Base-by-base conservation (phyloP, 2,888 invertebrate species). In the Masnerella sp. region DNA sequence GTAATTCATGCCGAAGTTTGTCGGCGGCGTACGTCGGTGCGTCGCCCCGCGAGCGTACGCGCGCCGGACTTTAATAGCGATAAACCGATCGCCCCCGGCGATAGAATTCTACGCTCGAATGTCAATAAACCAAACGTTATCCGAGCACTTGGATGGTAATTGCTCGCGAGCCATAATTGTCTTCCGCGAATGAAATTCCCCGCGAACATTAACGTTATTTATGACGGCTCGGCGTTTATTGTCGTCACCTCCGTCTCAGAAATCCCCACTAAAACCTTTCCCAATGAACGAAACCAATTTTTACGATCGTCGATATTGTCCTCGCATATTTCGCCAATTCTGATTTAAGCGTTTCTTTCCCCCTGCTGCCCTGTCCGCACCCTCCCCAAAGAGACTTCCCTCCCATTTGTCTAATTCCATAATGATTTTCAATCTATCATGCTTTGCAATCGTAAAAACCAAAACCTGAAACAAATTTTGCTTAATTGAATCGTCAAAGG, bases 1-100 rank as follows among this genome's bases (percentile, higher is more conserved):
- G 84, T 84, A 85, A 85, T 85, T 85, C 85, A 84, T 84, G 83
- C 81, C 82, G 79, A 85, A 85, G 85, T 85, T 84, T 84, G 84
- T 83, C 83, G 5, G 54, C 68, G 47, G 61, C 69, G 69, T 54
- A 70, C 49, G 47, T 25, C 22, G 56, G 45, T 67, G 62, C 58
- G 68, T 72, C 56, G 62, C 59, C 54, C 49, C 64, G 74, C 47
- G 70, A 49, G 49, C 61, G 71, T 65, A 64, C 38, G 65, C 52
- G 51, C 62, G 49, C 72, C 42, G 74, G 74, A 76, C 74, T 76
- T 74, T 71, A 76, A 71, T 58, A 70, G 74, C 69, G 69, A 74
- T 74, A 64, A 74, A 74, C 74, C 64, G 58, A 69, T 70, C 65
- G 65, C 74, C 65, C 69, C 25, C 40, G 69, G 69, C 69, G 64